These are phyloP conservation scores for Dryococelus australis DNA, from an alignment of 2,888 invertebrate species.

Conservation along the genomic window DNA sequence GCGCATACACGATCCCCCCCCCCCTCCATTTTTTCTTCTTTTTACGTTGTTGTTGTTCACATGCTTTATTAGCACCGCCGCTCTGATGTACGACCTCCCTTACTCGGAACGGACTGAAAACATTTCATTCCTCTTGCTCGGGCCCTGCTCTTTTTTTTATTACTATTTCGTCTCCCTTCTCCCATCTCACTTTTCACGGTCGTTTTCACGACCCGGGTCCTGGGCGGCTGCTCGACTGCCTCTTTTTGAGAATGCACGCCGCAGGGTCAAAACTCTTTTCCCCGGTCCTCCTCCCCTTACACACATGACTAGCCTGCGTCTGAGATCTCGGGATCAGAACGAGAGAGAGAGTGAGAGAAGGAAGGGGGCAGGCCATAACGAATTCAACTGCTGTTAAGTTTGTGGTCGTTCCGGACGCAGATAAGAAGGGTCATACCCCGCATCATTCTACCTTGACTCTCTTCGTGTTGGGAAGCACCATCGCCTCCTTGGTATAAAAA, in stretches of 20 bases:
- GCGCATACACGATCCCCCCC: not conserved
- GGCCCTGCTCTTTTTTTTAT: not conserved
- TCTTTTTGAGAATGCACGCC: not conserved
- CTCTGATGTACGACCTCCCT: not conserved
- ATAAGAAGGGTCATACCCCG: not conserved
- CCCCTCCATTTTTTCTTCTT: not conserved
- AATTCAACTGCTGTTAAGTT: conserved; percentile 3
- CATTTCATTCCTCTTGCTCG: conserved; percentile 16
- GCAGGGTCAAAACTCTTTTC: not conserved
- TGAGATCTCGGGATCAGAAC: not conserved
- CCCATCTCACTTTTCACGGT: not conserved
- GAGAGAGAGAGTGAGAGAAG: not conserved
- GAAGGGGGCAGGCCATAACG: not conserved
- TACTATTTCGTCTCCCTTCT: not conserved
- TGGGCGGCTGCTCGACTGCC: not conserved
- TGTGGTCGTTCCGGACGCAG: not conserved
- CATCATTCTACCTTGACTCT: not conserved
- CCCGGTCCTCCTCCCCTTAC: not conserved
- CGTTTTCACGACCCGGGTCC: not conserved
- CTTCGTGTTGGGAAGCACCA: not conserved
- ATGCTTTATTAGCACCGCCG: not conserved
- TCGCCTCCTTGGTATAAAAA: not conserved
- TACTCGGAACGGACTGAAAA: not conserved
- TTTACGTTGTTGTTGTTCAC: conserved; percentile 4
- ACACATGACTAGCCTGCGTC: not conserved